phyloP scores from a whole-genome alignment of 2,113 vertebrate genomes.

The Rousettus leschenaultii region DNA sequence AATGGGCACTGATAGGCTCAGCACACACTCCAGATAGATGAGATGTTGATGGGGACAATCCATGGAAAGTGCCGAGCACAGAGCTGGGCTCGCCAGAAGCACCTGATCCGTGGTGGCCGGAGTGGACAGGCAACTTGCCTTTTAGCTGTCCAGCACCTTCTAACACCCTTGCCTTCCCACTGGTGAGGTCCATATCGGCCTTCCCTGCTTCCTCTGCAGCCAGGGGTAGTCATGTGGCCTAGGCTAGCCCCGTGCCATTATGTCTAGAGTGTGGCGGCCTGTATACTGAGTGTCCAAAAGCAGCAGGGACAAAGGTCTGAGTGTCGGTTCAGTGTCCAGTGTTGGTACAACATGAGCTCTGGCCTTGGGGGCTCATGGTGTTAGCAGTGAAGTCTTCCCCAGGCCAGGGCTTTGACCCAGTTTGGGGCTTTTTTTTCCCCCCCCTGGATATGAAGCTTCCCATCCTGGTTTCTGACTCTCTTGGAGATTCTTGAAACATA shows the following conservation, averaged over 20 bases:
- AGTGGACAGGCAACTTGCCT: neutral
- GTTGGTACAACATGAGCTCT: rapidly evolving
- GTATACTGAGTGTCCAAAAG: neutral
- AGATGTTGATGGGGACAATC: neutral
- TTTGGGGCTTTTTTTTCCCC: neutral
- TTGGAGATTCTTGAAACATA: neutral
- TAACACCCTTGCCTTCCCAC: neutral
- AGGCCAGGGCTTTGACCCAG: neutral
- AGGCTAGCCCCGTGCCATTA: neutral
- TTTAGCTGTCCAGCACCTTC: neutral
- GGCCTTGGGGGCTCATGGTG: neutral
- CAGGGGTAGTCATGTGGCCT: neutral
- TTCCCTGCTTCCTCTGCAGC: neutral
- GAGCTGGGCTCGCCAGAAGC: neutral
- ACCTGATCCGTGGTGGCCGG: neutral
- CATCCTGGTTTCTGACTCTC: neutral
- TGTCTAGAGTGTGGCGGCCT: neutral
- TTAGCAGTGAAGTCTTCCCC: neutral
- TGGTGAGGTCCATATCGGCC: neutral
- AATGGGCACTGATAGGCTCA: neutral
- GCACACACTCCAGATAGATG: neutral
- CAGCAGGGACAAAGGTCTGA: neutral
- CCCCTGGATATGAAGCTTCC: neutral
- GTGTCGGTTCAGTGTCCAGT: neutral
- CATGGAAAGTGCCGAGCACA: neutral